Evolutionary conservation across 1,140 invertebrate species (phyloP), one percentile per base, ranked within the genome.

Genomic region (Drosophila grimshawi): DNA sequence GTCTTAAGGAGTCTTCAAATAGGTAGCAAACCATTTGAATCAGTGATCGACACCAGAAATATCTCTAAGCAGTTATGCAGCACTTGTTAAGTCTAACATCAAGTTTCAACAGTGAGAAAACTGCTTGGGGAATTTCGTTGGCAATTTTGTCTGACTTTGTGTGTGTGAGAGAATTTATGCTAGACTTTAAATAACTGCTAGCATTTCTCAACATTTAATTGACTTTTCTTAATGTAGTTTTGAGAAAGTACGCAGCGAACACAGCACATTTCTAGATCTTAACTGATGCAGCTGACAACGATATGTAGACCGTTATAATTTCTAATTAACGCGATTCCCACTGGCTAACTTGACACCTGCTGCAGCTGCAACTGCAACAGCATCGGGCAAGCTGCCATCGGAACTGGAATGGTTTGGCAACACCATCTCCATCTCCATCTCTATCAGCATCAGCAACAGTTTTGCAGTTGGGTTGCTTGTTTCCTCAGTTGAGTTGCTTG

Each of bases 291-390:
- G 68, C 48, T 74, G 75, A 57, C 52, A 68, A 67, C 69, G 51
- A 68, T 59, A 48, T 67, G 46, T 8, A 59, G 63, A 57, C 71
- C 72, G 76, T 65, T 78, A 78, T 78, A 78, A 78, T 78, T 78
- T 78, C 65, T 70, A 78, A 78, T 78, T 75, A 78, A 68, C 76
- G 71, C 65, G 52, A 75, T 78, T 78, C 76, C 76, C 76, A 78
- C 65, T 55, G 71, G 59, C 56, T 41, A 62, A 56, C 62, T 66
- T 56, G 53, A 68, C 65, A 75, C 76, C 64, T 74, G 75, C 57
- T 41, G 63, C 60, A 10, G 43, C 37, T 71, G 69, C 61, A 52
- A 32, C 55, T 32, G 46, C 45, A 7, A 41, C 43, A 33, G 49
- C 49, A 59, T 27, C 19, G 19, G 19, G 19, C 19, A 19, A 19